A percentile compares a stretch with the other conserved stretches of the same genome.
phyloP scores from a whole-genome alignment of 2,888 invertebrate genomes.

The Tipula vernalis region DNA sequence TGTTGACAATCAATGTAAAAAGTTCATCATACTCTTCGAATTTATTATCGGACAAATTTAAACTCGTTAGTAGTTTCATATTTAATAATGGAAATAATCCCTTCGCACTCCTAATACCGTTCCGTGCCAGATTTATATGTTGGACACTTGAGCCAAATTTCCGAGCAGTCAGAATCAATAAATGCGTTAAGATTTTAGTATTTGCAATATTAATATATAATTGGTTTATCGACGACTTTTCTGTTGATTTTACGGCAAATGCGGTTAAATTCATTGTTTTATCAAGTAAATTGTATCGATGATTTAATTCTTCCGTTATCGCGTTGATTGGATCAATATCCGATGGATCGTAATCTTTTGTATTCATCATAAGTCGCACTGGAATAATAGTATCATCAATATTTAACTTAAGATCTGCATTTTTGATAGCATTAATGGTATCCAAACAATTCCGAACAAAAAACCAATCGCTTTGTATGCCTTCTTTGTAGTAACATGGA shows the following conservation, averaged over 20 bases:
- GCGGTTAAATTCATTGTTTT: constrained; percentile 16
- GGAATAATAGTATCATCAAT: constrained; percentile 5
- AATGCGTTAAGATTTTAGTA: constrained; percentile 10
- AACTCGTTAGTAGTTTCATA: constrained; percentile 16
- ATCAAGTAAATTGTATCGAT: constrained; percentile 16
- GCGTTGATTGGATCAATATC: constrained; percentile 16
- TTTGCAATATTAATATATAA: constrained; percentile 13
- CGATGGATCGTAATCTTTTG: constrained; percentile 14
- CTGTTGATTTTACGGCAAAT: background rate
- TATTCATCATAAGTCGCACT: constrained; percentile 16
- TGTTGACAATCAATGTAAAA: constrained; percentile 14
- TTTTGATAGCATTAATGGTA: constrained; percentile 12
- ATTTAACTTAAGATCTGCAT: constrained; percentile 12
- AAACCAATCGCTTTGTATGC: constrained; percentile 14
- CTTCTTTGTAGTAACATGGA: constrained; percentile 17
- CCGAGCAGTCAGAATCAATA: constrained; percentile 13
- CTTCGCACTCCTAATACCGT: constrained; percentile 15
- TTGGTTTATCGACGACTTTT: constrained; percentile 12
- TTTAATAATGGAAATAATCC: constrained; percentile 15
- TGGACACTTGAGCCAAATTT: constrained; percentile 14
- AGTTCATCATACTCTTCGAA: background rate
- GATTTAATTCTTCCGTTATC: constrained; percentile 11
- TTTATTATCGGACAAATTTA: constrained; percentile 17
- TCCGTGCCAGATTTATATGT: constrained; percentile 14
- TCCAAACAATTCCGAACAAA: constrained; percentile 17